Conservation (phyloP, 2,888 invertebrate species). For the Girardia tigrina region DNA sequence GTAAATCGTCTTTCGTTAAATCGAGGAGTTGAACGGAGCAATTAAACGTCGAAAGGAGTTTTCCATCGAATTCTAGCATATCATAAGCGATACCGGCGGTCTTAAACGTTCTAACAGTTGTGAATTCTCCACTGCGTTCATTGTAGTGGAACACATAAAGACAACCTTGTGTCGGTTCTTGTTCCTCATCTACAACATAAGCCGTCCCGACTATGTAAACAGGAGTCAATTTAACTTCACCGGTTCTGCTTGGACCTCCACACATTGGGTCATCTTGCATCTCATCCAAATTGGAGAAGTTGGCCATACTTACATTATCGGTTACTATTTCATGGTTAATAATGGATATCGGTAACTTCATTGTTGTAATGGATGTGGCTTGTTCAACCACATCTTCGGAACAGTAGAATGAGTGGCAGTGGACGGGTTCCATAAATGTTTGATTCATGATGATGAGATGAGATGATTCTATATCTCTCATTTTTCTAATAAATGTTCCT, state of each 20-base stretch:
- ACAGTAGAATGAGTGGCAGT: slow-evolving; percentile 25
- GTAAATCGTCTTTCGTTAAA: slow-evolving; percentile 70
- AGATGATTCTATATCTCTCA: slow-evolving; percentile 73
- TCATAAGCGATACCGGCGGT: slow-evolving; percentile 87
- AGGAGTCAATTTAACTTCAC: slow-evolving; percentile 44
- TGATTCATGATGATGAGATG: slow-evolving; percentile 75
- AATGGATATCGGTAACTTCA: background rate
- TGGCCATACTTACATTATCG: background rate
- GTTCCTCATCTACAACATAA: slow-evolving; percentile 79
- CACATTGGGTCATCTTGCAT: slow-evolving; percentile 1
- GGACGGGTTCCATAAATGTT: slow-evolving; percentile 72
- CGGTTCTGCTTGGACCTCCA: background rate
- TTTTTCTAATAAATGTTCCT: slow-evolving; percentile 4
- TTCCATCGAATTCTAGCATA: slow-evolving; percentile 82
- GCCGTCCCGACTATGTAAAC: slow-evolving; percentile 85
- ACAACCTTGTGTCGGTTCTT: slow-evolving; percentile 80
- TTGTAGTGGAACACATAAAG: slow-evolving; percentile 64
- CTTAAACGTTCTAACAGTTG: slow-evolving; percentile 79
- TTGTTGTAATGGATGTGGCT: background rate
- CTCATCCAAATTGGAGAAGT: background rate
- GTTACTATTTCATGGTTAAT: background rate
- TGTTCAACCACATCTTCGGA: slow-evolving; percentile 4
- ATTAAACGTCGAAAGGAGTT: slow-evolving; percentile 82
- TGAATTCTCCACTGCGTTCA: slow-evolving; percentile 5
- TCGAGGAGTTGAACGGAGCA: slow-evolving; percentile 59